phyloP scores from a whole-genome alignment of 2,888 invertebrate species.

The Troides aeacus region DNA sequence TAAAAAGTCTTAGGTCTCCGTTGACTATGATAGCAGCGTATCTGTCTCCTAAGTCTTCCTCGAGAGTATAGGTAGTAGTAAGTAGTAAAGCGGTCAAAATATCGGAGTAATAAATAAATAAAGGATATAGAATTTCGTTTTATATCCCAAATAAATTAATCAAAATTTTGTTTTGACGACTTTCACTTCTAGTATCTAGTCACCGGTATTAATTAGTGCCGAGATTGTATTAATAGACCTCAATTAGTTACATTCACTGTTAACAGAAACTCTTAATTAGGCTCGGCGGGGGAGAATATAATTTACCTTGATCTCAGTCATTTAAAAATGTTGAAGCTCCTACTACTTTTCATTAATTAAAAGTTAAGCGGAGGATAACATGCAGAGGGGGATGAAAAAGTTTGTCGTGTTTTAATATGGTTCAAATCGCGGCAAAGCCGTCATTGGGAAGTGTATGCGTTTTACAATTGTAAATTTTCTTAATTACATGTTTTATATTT shows the following conservation, averaged over 20 bases:
- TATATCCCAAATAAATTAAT: not conserved
- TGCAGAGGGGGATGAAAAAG: not conserved
- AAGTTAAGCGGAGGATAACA: slow-evolving; percentile 2
- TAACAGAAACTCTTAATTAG: slow-evolving; percentile 6
- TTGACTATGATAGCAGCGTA: too few species aligned
- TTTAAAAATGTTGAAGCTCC: slow-evolving; percentile 5
- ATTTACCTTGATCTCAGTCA: slow-evolving; percentile 4
- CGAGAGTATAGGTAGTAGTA: too few species aligned
- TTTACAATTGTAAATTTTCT: not conserved
- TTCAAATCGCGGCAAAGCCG: not conserved
- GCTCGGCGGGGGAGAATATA: not conserved
- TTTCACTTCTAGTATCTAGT: not conserved
- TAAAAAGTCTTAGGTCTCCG: too few species aligned
- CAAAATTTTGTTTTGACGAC: not conserved
- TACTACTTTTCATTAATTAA: slow-evolving; percentile 10
- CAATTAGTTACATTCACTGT: slow-evolving; percentile 4
- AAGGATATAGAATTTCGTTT: too few species aligned
- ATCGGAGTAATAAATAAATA: too few species aligned
- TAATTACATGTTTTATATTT: not conserved
- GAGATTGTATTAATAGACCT: not conserved
- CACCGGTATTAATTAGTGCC: not conserved
- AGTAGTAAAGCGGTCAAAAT: too few species aligned
- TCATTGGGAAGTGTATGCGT: not conserved
- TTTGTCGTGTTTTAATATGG: not conserved
- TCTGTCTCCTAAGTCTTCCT: too few species aligned